A percentile compares a stretch with the other conserved stretches of the same genome.
Conservation (phyloP, 1,140 invertebrate genomes). For the Cherax quadricarinatus region DNA sequence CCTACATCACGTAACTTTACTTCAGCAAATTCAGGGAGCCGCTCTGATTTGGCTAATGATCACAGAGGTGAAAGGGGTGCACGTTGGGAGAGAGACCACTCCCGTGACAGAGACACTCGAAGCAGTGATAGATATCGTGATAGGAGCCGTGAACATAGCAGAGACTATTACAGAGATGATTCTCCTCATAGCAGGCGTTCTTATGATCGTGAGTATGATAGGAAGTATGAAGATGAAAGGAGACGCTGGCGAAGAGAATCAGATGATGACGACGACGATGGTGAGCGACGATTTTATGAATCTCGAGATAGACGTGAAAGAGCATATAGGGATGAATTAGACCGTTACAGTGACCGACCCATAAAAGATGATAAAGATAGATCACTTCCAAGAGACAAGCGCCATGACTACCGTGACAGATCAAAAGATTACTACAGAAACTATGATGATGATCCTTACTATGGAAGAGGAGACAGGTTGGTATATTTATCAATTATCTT, state of each 20-base stretch:
- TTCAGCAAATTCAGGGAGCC: constrained; percentile 46
- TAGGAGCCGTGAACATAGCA: constrained; percentile 36
- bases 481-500: not conserved
- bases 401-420: constrained; percentile 39
- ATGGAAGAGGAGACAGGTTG: constrained; percentile 40
- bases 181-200: constrained; percentile 63
- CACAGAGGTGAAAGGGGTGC: constrained; percentile 23
- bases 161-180: constrained; percentile 66
- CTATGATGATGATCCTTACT: constrained; percentile 65
- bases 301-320: constrained; percentile 56
- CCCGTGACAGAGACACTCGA: constrained; percentile 22
- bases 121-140: constrained; percentile 44
- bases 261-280: constrained; percentile 57
- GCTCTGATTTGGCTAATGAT: constrained; percentile 42
- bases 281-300: constrained; percentile 56
- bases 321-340: constrained; percentile 67
- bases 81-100: constrained; percentile 54
- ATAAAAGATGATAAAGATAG: constrained; percentile 60
- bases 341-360: constrained; percentile 61
- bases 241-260: constrained; percentile 23
- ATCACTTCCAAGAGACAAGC: constrained; percentile 19
- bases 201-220: constrained; percentile 59
- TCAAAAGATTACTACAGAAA: constrained; percentile 47
- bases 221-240: constrained; percentile 42
- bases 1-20: constrained; percentile 34